These are phyloP conservation scores for Zele albiditarsus DNA, from an alignment of 2,888 invertebrate genomes.

Conservation along the genomic window DNA sequence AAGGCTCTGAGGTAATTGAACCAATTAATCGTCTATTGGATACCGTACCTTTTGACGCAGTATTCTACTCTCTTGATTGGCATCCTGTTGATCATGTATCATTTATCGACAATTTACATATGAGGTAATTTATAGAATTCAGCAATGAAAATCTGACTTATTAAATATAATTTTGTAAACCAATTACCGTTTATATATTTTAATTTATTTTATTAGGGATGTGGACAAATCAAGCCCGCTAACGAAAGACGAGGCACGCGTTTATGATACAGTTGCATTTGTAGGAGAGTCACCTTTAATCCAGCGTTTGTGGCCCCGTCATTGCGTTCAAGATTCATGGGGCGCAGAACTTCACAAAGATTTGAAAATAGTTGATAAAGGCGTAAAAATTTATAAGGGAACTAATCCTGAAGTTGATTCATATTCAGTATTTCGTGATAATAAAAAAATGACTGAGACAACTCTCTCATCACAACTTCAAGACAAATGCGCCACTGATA, in stretches of 20 bases:
- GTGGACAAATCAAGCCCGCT: constrained; percentile 65
- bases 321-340: constrained; percentile 97
- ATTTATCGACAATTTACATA: constrained; percentile 91
- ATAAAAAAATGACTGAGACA: constrained; percentile 92
- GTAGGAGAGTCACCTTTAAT: constrained; percentile 88
- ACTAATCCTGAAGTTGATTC: constrained; percentile 96
- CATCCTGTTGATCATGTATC: constrained; percentile 97
- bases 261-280: constrained; percentile 95
- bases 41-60: constrained; percentile 86
- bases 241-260: constrained; percentile 80
- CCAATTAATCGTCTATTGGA: constrained; percentile 91
- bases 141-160: not conserved
- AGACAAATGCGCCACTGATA: constrained; percentile 88
- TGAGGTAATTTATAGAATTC: constrained; percentile 59
- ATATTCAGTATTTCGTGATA: constrained; percentile 99
- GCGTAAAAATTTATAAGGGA: constrained; percentile 91
- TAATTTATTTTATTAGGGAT: constrained; percentile 57
- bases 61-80: constrained; percentile 97
- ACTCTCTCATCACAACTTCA: constrained; percentile 87
- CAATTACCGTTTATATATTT: not conserved
- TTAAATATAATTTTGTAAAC: not conserved
- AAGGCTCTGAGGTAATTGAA: constrained; percentile 91
- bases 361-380: constrained; percentile 86
- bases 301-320: constrained; percentile 95
- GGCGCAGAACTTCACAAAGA: constrained; percentile 94